Conservation (phyloP, 1,140 invertebrate species). For the Drosophila setifemur region DNA sequence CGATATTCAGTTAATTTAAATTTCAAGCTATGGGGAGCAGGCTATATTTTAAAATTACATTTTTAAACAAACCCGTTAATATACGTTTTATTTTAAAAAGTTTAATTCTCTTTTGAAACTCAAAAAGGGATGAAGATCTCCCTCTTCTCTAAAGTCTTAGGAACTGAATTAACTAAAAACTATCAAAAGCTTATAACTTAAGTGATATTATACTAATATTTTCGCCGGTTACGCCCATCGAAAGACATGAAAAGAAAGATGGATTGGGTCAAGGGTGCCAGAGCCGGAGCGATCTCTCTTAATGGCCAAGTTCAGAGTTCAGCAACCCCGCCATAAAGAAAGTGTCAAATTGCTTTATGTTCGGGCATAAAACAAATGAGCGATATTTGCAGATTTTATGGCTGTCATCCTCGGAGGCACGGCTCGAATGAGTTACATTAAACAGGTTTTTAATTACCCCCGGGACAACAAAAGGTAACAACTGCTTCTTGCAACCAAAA, state of each 20-base stretch:
- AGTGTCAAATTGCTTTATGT: slow-evolving; percentile 62
- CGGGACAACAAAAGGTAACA: background rate
- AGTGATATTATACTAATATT: no score
- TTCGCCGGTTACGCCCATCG: background rate
- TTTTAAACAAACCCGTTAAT: no score
- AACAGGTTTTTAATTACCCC: slow-evolving; percentile 67
- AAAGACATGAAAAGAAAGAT: background rate
- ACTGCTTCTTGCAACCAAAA: slow-evolving; percentile 1
- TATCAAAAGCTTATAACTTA: no score
- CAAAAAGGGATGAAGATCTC: no score
- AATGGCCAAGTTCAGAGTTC: slow-evolving; percentile 49
- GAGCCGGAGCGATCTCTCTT: background rate
- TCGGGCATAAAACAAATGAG: slow-evolving; percentile 18
- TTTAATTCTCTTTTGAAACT: no score
- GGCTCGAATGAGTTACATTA: slow-evolving; percentile 43
- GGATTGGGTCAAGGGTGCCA: slow-evolving; percentile 23
- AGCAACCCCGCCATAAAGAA: slow-evolving; percentile 64
- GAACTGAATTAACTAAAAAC: no score
- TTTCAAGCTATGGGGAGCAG: no score
- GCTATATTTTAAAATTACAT: no score
- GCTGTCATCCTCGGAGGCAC: slow-evolving; percentile 20
- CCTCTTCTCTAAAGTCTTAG: no score
- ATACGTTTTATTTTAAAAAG: no score
- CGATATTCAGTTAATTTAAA: background rate
- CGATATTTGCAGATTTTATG: slow-evolving; percentile 56